Evolutionary conservation across 2,113 vertebrate genomes (phyloP), one percentile per base, ranked within the genome.

Genomic region (Hemiprocne comata): DNA sequence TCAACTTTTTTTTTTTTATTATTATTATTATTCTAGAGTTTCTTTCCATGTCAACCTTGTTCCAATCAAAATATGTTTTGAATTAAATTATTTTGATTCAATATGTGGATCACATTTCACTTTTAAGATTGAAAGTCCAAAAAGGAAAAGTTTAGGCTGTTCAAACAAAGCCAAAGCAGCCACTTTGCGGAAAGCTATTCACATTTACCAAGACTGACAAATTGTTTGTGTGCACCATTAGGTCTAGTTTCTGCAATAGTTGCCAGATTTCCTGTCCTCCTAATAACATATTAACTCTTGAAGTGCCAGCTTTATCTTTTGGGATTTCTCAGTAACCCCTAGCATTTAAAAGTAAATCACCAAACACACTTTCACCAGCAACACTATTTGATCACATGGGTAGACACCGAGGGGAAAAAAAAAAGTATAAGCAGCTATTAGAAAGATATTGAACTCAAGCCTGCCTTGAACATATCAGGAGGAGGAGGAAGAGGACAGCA

Each of bases 141-240:
- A 98, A 97, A 96, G 97, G 97, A 98, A 98, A 98, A 98, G 96
- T 98, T 97, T 97, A 98, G 97, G 95, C 97, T 97, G 96, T 97
- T 98, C 97, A 98, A 98, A 98, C 97, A 98, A 98, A 98, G 97
- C 96, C 92, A 98, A 92, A 80, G 88, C 97, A 98, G 97, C 95
- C 97, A 97, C 97, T 98, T 97, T 97, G 97, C 34, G 11, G 97
- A 98, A 97, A 98, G 97, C 97, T 95, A 97, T 97, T 98, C 98
- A 97, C 97, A 95, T 98, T 98, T 98, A 98, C 95, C 95, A 96
- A 97, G 97, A 98, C 97, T 98, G 97, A 98, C 98, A 98, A 98
- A 98, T 98, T 98, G 98, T 98, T 98, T 98, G 98, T 97, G 97
- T 98, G 98, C 97, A 98, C 98, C 96, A 98, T 98, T 98, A 98